Evolutionary conservation across 2,888 invertebrate species (phyloP), one percentile per base, ranked within the genome.

Genomic region (Leucophora obtusa): DNA sequence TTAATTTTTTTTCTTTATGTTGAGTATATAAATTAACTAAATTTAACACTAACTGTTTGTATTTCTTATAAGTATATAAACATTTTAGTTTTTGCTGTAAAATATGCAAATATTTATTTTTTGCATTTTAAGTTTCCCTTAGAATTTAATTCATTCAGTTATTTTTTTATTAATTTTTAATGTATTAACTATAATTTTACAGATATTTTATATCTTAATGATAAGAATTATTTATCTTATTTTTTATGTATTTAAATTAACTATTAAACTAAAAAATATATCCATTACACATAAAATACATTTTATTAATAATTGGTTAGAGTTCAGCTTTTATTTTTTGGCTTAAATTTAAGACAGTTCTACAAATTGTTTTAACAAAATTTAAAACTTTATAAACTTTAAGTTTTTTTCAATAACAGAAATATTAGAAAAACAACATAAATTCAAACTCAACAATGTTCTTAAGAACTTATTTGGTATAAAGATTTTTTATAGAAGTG

Each of bases 131-230:
- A 38, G 50, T 60, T 35, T 60, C 47, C 5, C 43, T 79, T 62
- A 66, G 24, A 56, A 62, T 75, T 56, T 56, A 66, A 60, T 47
- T 54, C 33, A 33, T 69, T 21, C 6, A 62, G 35, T 51, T 54
- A 38, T 50, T 28, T 14, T 59, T 56, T 47, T 47, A 43, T 24
- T 47, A 33, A 21, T 59, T 60, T 62, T 18, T 1, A 18, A 18
- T 60, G 21, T 68, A 28, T 66, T 54, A 21, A 24, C n/a, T 63
- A 18, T 28, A 38, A 58, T 47, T 80, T 76, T 77, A 81, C 65
- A 77, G 73, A 81, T 81, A 81, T 77, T 77, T 58, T 62, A 81
- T 81, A 81, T 81, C 77, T 81, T 77, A 73, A 74, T 62, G 77
- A 77, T 77, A 77, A 60, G 66, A 68, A 33, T 75, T 62, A 43